Percentiles rank a stretch among this genome's conserved stretches.
These are phyloP conservation scores for Henricia sp. DNA, from an alignment of 53 echinoderm and acorn worm species.

Conservation along the genomic window DNA sequence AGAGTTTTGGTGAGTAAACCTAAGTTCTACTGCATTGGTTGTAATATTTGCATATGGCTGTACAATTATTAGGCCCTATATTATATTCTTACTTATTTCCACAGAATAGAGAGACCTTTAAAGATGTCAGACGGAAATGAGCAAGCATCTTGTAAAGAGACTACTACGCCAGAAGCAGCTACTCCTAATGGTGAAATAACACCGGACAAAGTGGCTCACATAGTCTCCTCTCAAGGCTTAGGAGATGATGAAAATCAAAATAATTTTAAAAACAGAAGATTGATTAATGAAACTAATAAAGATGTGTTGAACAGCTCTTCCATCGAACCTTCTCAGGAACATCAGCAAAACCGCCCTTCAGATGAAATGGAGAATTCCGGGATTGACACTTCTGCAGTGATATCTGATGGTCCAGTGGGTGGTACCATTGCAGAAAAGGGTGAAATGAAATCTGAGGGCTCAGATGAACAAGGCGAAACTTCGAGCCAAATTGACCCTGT, in stretches of 20 bases:
- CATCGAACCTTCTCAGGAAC: neutral
- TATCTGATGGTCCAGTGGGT: neutral
- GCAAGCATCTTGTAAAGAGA: neutral
- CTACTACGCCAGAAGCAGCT: constrained; percentile 6
- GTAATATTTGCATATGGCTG: neutral
- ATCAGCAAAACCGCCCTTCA: neutral
- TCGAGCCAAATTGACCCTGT: neutral
- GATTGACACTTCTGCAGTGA: neutral
- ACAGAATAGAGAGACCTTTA: neutral
- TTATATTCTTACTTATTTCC: neutral
- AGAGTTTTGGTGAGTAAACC: neutral
- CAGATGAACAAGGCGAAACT: neutral
- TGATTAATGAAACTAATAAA: too few species aligned
- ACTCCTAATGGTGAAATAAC: constrained; percentile 3
- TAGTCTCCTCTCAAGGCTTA: constrained; percentile 5
- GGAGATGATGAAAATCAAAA: neutral
- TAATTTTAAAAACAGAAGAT: too few species aligned
- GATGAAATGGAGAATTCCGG: neutral
- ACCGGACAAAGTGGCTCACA: neutral
- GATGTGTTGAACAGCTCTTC: neutral
- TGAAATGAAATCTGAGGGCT: neutral
- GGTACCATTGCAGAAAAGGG: constrained; percentile 18
- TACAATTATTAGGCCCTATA: neutral
- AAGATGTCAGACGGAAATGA: constrained; percentile 18
- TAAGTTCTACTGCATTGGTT: neutral